A percentile compares a stretch with the other conserved stretches of the same genome.
Evolutionary conservation across 30 jellyfish, hydroid and myxozoan genomes (phyloP).

Genomic region (Rhopilema esculentum): DNA sequence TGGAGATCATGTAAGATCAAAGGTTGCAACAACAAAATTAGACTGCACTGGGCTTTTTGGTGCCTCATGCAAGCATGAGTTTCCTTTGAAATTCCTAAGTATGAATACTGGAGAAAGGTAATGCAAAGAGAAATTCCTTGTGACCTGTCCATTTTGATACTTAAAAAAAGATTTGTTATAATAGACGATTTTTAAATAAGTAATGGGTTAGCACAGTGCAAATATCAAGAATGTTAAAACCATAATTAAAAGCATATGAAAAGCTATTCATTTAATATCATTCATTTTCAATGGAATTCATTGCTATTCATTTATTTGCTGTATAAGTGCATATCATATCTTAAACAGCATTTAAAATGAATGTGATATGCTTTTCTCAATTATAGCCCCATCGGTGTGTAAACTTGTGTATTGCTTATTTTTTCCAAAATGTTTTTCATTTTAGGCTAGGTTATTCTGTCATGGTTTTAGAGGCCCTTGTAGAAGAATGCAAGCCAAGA

Average conservation of each 20-base stretch:
- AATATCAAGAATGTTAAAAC: not conserved
- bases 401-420: not conserved
- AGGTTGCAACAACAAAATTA: not conserved
- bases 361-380: not conserved
- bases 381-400: not conserved
- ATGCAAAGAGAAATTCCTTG: not conserved
- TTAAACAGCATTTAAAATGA: not conserved
- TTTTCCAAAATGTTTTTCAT: not conserved
- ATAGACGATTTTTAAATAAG: not conserved
- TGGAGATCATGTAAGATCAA: slow-evolving; percentile 5
- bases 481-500: not conserved
- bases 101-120: slow-evolving; percentile 36
- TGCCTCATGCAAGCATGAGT: slow-evolving; percentile 28
- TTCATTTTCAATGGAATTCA: not conserved
- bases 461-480: not conserved
- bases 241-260: not conserved
- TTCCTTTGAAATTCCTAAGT: slow-evolving; percentile 2
- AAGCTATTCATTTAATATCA: not conserved
- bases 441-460: slow-evolving; percentile 40
- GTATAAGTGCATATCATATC: not conserved
- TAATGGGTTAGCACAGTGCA: not conserved
- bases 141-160: not conserved
- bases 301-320: not conserved
- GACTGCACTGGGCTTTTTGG: slow-evolving; percentile 20
- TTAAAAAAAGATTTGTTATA: not conserved